Evolutionary conservation across 1,140 invertebrate genomes (phyloP).

Genomic region (Solenopsis invicta): DNA sequence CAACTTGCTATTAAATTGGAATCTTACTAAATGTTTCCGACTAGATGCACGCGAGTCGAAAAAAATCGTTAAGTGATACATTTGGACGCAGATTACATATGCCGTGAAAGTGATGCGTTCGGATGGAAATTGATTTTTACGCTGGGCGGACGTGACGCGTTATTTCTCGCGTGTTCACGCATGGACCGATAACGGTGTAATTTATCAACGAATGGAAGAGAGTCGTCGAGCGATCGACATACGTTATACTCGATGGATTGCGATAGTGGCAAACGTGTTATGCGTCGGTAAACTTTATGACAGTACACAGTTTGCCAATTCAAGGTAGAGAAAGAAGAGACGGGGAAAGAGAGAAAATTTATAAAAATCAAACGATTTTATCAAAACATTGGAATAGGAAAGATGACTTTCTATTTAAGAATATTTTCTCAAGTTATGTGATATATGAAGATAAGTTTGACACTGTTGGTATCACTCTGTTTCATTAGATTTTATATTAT

Average conservation of each 20-base stretch:
- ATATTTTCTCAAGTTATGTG: constrained; percentile 1
- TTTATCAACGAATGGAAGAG: constrained; percentile 58
- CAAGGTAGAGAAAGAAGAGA: neutral
- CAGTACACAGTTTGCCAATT: neutral
- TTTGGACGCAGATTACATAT: constrained; percentile 31
- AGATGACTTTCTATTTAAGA: neutral
- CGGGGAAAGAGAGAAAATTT: neutral
- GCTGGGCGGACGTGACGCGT: constrained; percentile 1
- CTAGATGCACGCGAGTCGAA: neutral
- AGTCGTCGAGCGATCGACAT: constrained; percentile 54
- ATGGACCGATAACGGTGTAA: constrained; percentile 47
- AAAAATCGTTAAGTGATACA: constrained; percentile 36
- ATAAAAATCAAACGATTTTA: constrained; percentile 23
- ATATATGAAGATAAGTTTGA: neutral
- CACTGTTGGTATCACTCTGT: neutral
- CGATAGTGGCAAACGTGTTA: constrained; percentile 21
- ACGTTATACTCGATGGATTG: constrained; percentile 40
- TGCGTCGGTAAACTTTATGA: constrained; percentile 16
- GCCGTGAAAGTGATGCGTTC: constrained; percentile 23
- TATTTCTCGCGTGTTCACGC: constrained; percentile 61
- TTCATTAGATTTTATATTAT: constrained; percentile 1
- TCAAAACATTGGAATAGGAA: constrained; percentile 21
- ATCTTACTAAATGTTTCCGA: constrained; percentile 24
- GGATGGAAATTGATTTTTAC: constrained; percentile 55
- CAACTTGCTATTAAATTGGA: neutral